A percentile compares a stretch with the other conserved stretches of the same genome.
phyloP scores from a whole-genome alignment of 1,140 invertebrate genomes.

The Bradynema listronoti region DNA sequence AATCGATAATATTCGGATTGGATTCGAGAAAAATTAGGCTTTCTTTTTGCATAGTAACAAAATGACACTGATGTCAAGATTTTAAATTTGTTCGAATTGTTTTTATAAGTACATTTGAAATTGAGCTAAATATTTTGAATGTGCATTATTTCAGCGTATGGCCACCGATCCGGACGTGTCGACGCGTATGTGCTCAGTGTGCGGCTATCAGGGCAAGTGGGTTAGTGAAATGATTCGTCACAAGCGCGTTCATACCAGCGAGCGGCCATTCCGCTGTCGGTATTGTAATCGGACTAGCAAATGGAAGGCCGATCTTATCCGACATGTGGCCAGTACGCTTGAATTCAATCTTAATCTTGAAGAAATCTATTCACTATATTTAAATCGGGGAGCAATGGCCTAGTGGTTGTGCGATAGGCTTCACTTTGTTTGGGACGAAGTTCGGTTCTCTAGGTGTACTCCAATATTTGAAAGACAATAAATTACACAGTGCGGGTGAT shows the following conservation, averaged over 20 bases:
- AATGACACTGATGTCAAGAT: too few species aligned
- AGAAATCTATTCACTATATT: neutral
- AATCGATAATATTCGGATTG: too few species aligned
- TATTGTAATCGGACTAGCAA: conserved; percentile 55
- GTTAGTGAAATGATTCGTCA: conserved; percentile 57
- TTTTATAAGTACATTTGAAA: too few species aligned
- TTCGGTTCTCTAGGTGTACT: too few species aligned
- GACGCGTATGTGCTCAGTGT: conserved; percentile 55
- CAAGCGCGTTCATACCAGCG: conserved; percentile 55
- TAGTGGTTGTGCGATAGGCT: too few species aligned
- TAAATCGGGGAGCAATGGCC: neutral
- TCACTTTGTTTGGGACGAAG: too few species aligned
- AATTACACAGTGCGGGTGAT: neutral
- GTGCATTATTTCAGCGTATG: conserved; percentile 43
- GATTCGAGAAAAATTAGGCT: too few species aligned
- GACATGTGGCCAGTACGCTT: conserved; percentile 56
- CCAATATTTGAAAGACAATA: neutral
- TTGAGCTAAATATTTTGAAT: too few species aligned
- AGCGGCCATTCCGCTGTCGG: conserved; percentile 57
- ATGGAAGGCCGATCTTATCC: conserved; percentile 57
- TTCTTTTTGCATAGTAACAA: too few species aligned
- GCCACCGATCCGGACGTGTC: conserved; percentile 56
- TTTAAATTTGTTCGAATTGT: too few species aligned
- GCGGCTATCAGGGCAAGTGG: conserved; percentile 58
- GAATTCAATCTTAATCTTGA: neutral